Conservation (phyloP, 2,797 vertebrate species). For the Gobionotothen gibberifrons region DNA sequence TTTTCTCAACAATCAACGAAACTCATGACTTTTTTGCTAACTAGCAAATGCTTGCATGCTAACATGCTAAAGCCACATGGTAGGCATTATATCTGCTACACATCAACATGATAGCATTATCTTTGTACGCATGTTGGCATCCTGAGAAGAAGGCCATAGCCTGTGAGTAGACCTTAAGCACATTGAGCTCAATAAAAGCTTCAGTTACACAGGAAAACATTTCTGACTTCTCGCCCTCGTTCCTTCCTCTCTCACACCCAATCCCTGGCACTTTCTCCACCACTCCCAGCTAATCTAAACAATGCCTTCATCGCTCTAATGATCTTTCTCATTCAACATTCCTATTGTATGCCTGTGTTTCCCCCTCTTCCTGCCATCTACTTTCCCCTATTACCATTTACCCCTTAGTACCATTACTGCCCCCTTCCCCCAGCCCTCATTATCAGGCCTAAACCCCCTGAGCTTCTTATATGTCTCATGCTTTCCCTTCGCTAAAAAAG, state of each 20-base stretch:
- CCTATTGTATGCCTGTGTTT: slow-evolving; percentile 23
- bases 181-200: not conserved
- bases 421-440: slow-evolving; percentile 24
- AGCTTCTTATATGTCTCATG: slow-evolving; percentile 15
- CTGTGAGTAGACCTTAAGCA: too few relatives aligned
- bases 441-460: slow-evolving; percentile 30
- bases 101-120: too few relatives aligned
- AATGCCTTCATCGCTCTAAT: slow-evolving; percentile 38
- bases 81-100: too few relatives aligned
- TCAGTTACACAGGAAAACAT: slow-evolving; percentile 2
- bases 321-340: slow-evolving; percentile 27
- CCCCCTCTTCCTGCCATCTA: slow-evolving; percentile 38
- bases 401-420: slow-evolving; percentile 35
- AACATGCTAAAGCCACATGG: too few relatives aligned
- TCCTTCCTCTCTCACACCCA: not conserved
- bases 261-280: not conserved
- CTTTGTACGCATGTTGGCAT: too few relatives aligned
- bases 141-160: too few relatives aligned
- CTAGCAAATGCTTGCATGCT: too few relatives aligned
- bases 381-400: slow-evolving; percentile 29
- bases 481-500: slow-evolving; percentile 18
- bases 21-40: too few relatives aligned
- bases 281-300: slow-evolving; percentile 14
- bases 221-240: not conserved
- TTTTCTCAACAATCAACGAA: too few relatives aligned